These are phyloP conservation scores for Lethenteron reissneri DNA, from an alignment of 2,113 vertebrate genomes.

Conservation along the genomic window DNA sequence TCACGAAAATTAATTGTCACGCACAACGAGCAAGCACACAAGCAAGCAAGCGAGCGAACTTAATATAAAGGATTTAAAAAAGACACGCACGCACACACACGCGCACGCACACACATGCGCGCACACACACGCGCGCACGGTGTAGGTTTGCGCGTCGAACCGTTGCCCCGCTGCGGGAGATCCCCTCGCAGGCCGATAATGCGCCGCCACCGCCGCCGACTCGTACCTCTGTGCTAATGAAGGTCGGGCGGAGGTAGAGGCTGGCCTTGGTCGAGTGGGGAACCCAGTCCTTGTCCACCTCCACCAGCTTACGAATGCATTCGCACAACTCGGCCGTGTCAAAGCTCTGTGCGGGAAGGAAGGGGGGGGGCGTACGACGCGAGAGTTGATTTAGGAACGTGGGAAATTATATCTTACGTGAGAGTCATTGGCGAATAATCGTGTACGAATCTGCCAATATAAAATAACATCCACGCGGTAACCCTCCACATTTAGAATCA, in stretches of 20 bases:
- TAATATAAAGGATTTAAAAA: no score
- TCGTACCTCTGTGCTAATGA: slow-evolving; percentile 45
- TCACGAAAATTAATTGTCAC: no score
- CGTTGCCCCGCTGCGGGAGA: no score
- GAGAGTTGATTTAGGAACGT: no score
- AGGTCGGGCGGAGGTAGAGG: slow-evolving; percentile 60
- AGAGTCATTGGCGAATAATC: no score
- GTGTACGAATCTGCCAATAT: no score
- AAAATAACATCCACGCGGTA: no score
- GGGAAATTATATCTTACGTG: no score
- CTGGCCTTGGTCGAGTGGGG: slow-evolving; percentile 31
- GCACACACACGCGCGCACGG: neutral
- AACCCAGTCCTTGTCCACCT: slow-evolving; percentile 57
- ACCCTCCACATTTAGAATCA: no score
- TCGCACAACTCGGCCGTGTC: slow-evolving; percentile 37
- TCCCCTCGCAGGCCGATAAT: no score
- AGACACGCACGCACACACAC: neutral
- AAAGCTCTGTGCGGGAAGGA: slow-evolving; percentile 25
- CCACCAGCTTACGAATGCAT: slow-evolving; percentile 46
- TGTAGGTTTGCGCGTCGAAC: neutral
- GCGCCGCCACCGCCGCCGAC: neutral
- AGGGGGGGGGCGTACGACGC: neutral
- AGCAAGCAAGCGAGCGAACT: no score
- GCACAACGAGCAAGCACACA: neutral
- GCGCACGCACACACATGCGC: neutral